Evolutionary conservation across 2,888 invertebrate genomes (phyloP), one percentile per base, ranked within the genome.

Genomic region (Drosophila lutescens): DNA sequence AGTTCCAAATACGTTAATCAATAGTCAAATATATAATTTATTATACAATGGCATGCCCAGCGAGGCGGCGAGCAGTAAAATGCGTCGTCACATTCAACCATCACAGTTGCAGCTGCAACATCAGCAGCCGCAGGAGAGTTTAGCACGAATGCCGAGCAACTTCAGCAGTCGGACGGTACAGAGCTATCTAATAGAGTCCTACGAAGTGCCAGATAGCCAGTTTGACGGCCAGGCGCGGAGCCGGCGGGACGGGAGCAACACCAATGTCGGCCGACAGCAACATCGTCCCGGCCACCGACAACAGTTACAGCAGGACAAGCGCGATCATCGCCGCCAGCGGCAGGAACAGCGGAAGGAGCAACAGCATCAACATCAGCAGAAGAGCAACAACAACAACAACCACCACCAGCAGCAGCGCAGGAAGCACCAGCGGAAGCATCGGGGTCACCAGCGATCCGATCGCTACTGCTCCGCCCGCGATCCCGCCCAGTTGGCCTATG

Each of bases 401-500:
- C 73, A 79, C 23, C 78, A 72, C 30, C 72, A 75, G 30, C 78
- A 66, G 23, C 76, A 78, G 41, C 75, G 62, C 46, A 71, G 81
- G 30, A 80, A 80, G 26, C 77, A 83, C 57, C 79, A 76, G 4
- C 79, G 78, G 17, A 80, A 86, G 47, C 83, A 85, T 54, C 76
- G 76, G 20, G 86, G 86, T 34, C 76, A 79, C 53, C 71, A 55
- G 26, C 66, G 77, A 10, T 80, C 87, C 13, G 82, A 81, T 20
- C 91, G 91, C 78, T 93, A 93, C 92, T 94, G 94, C 88, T 94
- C 94, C 46, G 94, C 94, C 74, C 93, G 93, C 79, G 95, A 95
- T 92, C 93, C 95, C 63, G 93, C 94, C 53, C 94, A 94, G 86
- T 93, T 95, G 81, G 95, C 95, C 23, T 95, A 92, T 91, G 92